Conservation (phyloP, 2,888 invertebrate genomes). For the Drosophila neoperkinsi region DNA sequence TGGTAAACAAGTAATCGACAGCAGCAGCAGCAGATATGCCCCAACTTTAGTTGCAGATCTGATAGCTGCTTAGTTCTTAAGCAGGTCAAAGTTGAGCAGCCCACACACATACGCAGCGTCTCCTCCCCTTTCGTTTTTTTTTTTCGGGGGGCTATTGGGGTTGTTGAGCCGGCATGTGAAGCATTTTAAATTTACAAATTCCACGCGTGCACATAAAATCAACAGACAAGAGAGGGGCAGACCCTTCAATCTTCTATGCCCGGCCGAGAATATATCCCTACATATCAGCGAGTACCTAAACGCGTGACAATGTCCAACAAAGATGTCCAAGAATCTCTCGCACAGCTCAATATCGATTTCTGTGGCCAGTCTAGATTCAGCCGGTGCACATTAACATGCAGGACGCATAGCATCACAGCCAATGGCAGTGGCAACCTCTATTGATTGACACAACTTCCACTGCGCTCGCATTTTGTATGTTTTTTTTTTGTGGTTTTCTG, state of each 20-base stretch:
- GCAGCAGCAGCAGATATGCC: slow-evolving; percentile 7
- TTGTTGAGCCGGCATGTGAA: slow-evolving; percentile 47
- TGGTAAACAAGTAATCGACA: slow-evolving; percentile 78
- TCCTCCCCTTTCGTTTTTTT: background rate
- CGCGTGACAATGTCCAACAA: slow-evolving; percentile 61
- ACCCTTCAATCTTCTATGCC: background rate
- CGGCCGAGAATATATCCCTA: background rate
- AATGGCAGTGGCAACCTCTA: slow-evolving; percentile 58
- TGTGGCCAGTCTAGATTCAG: slow-evolving; percentile 35
- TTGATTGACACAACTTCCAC: slow-evolving; percentile 84
- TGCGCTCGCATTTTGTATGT: slow-evolving; percentile 48
- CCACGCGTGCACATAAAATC: slow-evolving; percentile 74
- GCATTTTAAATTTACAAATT: slow-evolving; percentile 82
- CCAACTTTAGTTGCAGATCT: slow-evolving; percentile 18
- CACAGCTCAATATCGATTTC: slow-evolving; percentile 63
- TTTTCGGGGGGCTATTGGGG: background rate
- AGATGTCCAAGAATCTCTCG: slow-evolving; percentile 47
- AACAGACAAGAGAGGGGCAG: slow-evolving; percentile 64
- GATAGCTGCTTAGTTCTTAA: slow-evolving; percentile 56
- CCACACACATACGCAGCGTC: slow-evolving; percentile 5
- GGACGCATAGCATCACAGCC: slow-evolving; percentile 65
- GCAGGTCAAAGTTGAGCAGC: slow-evolving; percentile 55
- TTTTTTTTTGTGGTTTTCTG: slow-evolving; percentile 4
- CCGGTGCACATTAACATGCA: slow-evolving; percentile 79
- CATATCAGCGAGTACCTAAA: slow-evolving; percentile 48